Evolutionary conservation across 2,797 vertebrate species (phyloP).

Genomic region (Botia almorhae): DNA sequence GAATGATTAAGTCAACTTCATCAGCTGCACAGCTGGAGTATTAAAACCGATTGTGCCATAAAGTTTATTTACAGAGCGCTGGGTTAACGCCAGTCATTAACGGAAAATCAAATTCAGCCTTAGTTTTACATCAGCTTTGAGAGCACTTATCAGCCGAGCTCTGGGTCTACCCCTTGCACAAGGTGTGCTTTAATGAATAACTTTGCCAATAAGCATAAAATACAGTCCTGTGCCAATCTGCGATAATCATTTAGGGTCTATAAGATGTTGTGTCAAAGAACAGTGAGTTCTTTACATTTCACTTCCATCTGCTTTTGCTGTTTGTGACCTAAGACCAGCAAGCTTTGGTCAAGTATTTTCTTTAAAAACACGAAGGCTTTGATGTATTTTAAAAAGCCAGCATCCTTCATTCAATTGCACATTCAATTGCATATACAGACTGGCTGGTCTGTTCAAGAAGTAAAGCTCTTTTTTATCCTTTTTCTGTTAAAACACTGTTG

Average conservation of each 20-base stretch:
- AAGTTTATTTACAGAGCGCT: conserved; percentile 66
- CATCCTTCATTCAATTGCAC: not conserved
- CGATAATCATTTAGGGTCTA: conserved; percentile 43
- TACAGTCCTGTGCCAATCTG: conserved; percentile 50
- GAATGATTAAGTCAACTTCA: conserved; percentile 31
- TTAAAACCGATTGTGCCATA: conserved; percentile 59
- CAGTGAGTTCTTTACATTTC: not conserved
- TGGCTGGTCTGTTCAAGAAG: not conserved
- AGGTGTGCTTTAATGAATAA: conserved; percentile 56
- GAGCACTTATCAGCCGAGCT: conserved; percentile 56
- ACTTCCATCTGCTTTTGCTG: not conserved
- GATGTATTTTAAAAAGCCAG: not conserved
- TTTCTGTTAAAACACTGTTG: conserved; percentile 43
- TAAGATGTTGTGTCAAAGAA: conserved; percentile 47
- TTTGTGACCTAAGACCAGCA: not conserved
- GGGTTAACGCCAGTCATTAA: conserved; percentile 63
- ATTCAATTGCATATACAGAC: not conserved
- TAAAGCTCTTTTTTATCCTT: conserved; percentile 18
- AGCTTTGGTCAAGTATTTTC: not conserved
- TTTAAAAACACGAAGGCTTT: conserved; percentile 1
- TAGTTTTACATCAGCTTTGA: conserved; percentile 59
- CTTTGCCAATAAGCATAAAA: conserved; percentile 57
- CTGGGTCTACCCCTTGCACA: conserved; percentile 35
- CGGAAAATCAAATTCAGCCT: conserved; percentile 62
- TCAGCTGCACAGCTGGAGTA: conserved; percentile 46